phyloP scores from a whole-genome alignment of 2,797 vertebrate genomes.

The Cuculus canorus region DNA sequence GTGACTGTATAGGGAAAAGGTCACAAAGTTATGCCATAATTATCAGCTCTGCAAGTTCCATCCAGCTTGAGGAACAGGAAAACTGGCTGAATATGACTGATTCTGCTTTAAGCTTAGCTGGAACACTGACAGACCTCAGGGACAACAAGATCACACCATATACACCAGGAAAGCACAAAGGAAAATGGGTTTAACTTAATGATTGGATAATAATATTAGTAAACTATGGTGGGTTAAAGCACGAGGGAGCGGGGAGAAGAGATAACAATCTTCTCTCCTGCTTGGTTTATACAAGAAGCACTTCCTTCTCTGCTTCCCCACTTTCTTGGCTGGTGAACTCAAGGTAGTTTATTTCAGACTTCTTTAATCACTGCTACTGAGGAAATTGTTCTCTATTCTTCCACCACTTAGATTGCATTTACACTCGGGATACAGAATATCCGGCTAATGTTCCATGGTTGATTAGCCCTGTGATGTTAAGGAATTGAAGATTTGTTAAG shows the following conservation, averaged over 20 bases:
- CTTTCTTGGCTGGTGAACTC: neutral
- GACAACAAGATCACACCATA: neutral
- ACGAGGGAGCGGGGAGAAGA: neutral
- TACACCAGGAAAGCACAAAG: neutral
- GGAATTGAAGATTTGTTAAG: no score
- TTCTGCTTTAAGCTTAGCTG: neutral
- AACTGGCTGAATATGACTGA: neutral
- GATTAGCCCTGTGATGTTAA: neutral
- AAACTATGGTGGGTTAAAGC: neutral
- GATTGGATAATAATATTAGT: neutral
- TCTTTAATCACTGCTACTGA: neutral
- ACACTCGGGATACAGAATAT: accelerated
- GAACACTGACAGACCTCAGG: neutral
- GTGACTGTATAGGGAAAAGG: neutral
- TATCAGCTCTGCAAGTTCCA: neutral
- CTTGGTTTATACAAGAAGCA: neutral
- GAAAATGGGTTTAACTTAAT: neutral
- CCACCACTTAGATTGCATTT: neutral
- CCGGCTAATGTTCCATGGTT: neutral
- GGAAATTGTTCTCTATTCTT: neutral
- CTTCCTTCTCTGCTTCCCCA: neutral
- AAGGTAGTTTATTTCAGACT: neutral
- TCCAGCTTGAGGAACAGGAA: neutral
- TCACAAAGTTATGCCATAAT: neutral
- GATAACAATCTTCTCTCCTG: neutral